phyloP scores from a whole-genome alignment of 2,888 invertebrate species.

The Chloroclystis v-ata region DNA sequence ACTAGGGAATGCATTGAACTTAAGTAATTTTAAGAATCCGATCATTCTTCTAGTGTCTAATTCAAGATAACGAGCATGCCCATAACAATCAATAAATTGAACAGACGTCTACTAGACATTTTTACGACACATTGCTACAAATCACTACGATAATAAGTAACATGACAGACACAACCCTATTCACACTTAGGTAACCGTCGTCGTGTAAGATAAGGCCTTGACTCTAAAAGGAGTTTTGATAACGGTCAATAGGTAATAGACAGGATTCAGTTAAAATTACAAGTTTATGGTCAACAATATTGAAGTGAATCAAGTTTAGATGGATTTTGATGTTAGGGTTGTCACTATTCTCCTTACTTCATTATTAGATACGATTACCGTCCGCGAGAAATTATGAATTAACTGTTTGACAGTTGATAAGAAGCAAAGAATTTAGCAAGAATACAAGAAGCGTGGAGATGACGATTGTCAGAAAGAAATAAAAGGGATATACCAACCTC shows the following conservation, averaged over 20 bases:
- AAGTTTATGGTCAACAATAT: slow-evolving; percentile 67
- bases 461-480: no score
- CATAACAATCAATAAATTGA: slow-evolving; percentile 53
- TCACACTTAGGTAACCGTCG: slow-evolving; percentile 24
- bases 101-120: slow-evolving; percentile 53
- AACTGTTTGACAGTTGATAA: no score
- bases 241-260: slow-evolving; percentile 55
- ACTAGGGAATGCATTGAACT: no score
- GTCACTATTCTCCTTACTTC: slow-evolving; percentile 1
- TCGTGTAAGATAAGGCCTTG: slow-evolving; percentile 3
- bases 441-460: no score
- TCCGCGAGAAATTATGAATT: no score
- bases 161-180: slow-evolving; percentile 42
- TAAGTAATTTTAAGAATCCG: slow-evolving; percentile 13
- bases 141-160: slow-evolving; percentile 64
- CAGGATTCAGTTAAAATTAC: slow-evolving; percentile 67
- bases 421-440: no score
- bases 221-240: slow-evolving; percentile 69
- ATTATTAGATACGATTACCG: no score
- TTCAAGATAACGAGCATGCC: slow-evolving; percentile 31
- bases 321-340: slow-evolving; percentile 44
- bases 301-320: slow-evolving; percentile 50
- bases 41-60: slow-evolving; percentile 15
- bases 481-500: no score
- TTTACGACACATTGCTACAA: slow-evolving; percentile 65